phyloP scores from a whole-genome alignment of 2,797 vertebrate species.

The Stomatorhinus walkeri region DNA sequence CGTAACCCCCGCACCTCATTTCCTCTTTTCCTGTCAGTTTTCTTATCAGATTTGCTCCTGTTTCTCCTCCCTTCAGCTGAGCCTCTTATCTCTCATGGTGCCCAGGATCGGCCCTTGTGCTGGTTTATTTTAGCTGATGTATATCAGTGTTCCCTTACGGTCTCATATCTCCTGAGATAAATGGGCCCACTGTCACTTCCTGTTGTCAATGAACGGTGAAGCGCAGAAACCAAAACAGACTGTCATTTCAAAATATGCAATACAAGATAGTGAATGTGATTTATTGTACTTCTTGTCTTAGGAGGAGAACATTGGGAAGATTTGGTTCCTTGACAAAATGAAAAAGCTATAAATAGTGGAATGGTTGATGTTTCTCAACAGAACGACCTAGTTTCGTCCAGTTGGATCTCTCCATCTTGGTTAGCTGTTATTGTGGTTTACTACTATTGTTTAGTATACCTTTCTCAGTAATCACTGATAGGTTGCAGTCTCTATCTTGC shows the following conservation, averaged over 20 bases:
- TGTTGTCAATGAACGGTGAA: neutral
- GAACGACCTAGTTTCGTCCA: neutral
- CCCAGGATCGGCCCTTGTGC: neutral
- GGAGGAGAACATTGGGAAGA: neutral
- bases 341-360: slow-evolving; percentile 1
- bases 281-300: neutral
- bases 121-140: neutral
- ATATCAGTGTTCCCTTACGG: neutral
- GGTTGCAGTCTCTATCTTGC: slow-evolving; percentile 14
- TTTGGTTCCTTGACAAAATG: neutral
- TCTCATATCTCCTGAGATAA: neutral
- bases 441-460: neutral
- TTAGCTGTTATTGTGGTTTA: neutral
- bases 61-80: neutral
- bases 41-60: neutral
- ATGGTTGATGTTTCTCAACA: neutral
- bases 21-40: neutral
- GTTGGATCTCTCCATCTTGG: neutral
- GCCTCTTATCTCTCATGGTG: neutral
- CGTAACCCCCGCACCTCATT: neutral
- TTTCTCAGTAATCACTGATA: neutral
- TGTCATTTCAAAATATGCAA: neutral
- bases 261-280: neutral
- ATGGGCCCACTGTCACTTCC: neutral
- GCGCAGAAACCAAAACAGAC: neutral